Evolutionary conservation across 2,113 vertebrate genomes (phyloP), one percentile per base, ranked within the genome.

Genomic region (Nettapus auritus): DNA sequence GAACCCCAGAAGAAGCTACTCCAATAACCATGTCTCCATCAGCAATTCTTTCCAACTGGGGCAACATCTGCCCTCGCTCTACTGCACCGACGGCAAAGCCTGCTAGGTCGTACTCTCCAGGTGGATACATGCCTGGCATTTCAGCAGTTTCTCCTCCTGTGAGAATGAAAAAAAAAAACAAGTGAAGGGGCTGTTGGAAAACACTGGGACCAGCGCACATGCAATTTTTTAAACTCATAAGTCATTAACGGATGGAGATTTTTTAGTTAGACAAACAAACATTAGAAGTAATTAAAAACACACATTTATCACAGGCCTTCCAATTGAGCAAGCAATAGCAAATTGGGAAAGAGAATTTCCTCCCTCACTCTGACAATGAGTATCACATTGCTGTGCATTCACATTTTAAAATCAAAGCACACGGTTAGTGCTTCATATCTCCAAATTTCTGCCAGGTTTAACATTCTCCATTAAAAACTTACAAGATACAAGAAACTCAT

Each of bases 71-170:
- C 6, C 97, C 97, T 6, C 99, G 95, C 78, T 99, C 99, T 95
- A 98, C 98, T 0, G 99, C 99, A 1, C 99, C 99, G 0, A 99
- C 99, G 0, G 99, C 99, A 96, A 99, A 99, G 11, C 99, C 99
- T 0, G 99, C 99, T 53, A 99, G 97, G 95, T 99, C 99, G 9
- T 99, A 99, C 87, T 99, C 99, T 2, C 99, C 99, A 0, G 98
- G 91, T 14, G 96, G 95, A 46, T 99, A 99, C 93, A 99, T 98
- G 8, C 99, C 99, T 0, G 99, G 99, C 99, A 99, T 99, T 88
- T 99, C 99, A 25, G 99, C 99, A 0, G 99, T 99, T 90, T 99
- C 99, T 8, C 99, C 99, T 36, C 99, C 99, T 99, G 60, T 50
- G 34, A 26, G 31, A 82, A 33, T 11, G 11, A 80, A 18, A n/a